phyloP scores from a whole-genome alignment of 37 sponge, comb jelly and placozoan genomes.

The Aplysina aerophoba region DNA sequence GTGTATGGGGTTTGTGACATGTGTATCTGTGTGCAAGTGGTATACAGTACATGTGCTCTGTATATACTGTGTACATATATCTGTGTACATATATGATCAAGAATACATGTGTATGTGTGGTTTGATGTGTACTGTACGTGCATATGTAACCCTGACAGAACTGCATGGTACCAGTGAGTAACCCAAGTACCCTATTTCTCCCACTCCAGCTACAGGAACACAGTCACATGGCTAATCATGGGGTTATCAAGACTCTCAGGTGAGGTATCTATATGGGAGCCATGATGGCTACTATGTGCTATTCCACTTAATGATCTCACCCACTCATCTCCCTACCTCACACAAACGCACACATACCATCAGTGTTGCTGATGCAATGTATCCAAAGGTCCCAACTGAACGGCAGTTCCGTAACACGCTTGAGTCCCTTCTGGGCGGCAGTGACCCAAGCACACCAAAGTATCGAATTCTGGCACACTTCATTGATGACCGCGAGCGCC shows the following conservation, averaged over 20 bases:
- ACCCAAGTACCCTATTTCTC: neutral
- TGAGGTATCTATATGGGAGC: too few species aligned
- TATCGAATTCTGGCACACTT: slow-evolving; percentile 45
- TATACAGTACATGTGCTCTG: too few species aligned
- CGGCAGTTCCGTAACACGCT: slow-evolving; percentile 64
- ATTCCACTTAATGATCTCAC: neutral
- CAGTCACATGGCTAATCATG: too few species aligned
- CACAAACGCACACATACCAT: neutral
- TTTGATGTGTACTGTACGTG: neutral
- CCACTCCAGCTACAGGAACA: neutral
- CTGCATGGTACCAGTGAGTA: too few species aligned
- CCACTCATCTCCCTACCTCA: neutral
- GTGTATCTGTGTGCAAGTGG: too few species aligned
- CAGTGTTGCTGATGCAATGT: slow-evolving; percentile 52
- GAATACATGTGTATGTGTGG: neutral
- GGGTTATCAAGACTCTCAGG: too few species aligned
- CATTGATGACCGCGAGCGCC: slow-evolving; percentile 45
- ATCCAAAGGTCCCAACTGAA: slow-evolving; percentile 70
- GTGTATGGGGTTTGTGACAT: too few species aligned
- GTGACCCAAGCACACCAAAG: slow-evolving; percentile 6
- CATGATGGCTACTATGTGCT: neutral
- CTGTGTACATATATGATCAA: neutral
- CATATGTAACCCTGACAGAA: too few species aligned
- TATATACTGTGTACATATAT: too few species aligned
- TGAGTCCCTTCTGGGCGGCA: slow-evolving; percentile 14